phyloP scores from a whole-genome alignment of 1,140 invertebrate genomes.

The Protaetia brevitarsis region DNA sequence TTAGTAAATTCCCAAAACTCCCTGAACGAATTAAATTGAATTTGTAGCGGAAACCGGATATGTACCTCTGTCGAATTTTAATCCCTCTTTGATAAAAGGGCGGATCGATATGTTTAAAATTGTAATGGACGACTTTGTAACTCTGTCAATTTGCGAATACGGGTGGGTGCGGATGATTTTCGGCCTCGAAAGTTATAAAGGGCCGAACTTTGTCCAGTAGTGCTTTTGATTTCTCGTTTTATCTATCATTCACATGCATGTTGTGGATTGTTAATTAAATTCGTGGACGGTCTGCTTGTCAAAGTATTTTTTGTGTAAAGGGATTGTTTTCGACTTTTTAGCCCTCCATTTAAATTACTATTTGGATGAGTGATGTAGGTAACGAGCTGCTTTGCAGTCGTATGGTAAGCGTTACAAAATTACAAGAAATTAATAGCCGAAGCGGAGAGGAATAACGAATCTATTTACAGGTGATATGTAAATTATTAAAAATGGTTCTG shows the following conservation, averaged over 20 bases:
- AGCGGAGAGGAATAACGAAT: no score
- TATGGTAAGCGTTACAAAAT: no score
- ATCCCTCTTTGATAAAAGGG: background rate
- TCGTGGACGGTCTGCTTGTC: background rate
- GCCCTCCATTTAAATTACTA: no score
- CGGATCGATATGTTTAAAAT: constrained; percentile 10
- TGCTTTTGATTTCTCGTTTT: background rate
- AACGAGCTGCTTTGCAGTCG: no score
- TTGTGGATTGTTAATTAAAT: background rate
- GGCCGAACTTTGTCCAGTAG: background rate
- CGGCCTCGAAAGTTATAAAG: background rate
- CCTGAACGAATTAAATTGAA: background rate
- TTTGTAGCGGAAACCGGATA: background rate
- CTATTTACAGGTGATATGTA: no score
- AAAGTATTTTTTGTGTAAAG: background rate
- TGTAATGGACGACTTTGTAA: background rate
- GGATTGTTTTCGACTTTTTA: background rate
- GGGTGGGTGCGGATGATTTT: background rate
- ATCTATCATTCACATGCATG: background rate
- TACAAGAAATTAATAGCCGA: no score
- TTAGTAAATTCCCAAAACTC: background rate
- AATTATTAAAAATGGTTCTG: no score
- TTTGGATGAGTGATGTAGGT: no score
- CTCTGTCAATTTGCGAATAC: background rate
- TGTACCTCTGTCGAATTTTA: constrained; percentile 8